phyloP scores from a whole-genome alignment of 2,888 invertebrate species.

The Drosophila dives region DNA sequence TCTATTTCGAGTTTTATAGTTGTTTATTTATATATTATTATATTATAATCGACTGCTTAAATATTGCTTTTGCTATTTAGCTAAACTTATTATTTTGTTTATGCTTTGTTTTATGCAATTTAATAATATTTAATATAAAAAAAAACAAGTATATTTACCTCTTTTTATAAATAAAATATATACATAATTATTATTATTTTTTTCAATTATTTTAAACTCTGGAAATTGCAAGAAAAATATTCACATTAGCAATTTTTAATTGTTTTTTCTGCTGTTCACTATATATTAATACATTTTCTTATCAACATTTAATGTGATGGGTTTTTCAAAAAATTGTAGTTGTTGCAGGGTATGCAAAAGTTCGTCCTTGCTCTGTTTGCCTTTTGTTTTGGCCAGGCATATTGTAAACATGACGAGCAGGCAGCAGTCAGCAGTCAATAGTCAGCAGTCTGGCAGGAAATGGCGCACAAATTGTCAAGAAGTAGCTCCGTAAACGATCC shows the following conservation, averaged over 20 bases:
- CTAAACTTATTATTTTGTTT: not conserved
- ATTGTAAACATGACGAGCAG: slow-evolving; percentile 32
- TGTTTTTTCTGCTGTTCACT: not conserved
- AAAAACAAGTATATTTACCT: too few species aligned
- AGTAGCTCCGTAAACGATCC: slow-evolving; percentile 43
- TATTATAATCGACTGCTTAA: not conserved
- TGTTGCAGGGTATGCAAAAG: slow-evolving; percentile 20
- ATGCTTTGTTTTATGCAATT: not conserved
- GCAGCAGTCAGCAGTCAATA: slow-evolving; percentile 41
- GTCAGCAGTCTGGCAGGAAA: slow-evolving; percentile 51
- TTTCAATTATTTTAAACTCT: too few species aligned
- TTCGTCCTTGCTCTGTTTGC: not conserved
- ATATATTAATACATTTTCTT: too few species aligned
- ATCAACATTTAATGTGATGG: not conserved
- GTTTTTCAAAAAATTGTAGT: not conserved
- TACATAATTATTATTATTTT: not conserved
- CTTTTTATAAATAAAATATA: not conserved
- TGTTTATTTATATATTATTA: not conserved
- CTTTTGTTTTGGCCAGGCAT: slow-evolving; percentile 11
- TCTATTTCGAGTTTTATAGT: not conserved
- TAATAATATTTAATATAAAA: not conserved
- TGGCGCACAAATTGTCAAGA: slow-evolving; percentile 57
- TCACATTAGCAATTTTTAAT: too few species aligned
- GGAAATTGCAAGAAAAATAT: not conserved
- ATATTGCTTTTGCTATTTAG: not conserved